Base-by-base conservation (phyloP, 2,888 invertebrate genomes). In the Lomographa bimaculata region DNA sequence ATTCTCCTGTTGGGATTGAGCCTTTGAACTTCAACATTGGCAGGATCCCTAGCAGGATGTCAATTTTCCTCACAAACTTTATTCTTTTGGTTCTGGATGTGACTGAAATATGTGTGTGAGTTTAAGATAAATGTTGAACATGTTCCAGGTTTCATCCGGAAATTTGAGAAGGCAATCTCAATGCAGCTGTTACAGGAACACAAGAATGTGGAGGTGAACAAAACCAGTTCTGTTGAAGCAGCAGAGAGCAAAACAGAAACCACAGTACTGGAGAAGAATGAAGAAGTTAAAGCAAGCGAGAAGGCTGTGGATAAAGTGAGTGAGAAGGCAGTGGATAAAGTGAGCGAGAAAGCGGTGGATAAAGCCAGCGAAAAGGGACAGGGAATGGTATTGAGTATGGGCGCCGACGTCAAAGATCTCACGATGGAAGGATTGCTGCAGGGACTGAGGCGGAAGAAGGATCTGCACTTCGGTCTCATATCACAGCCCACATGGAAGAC, bases 401-500 rank as follows among this genome's bases (percentile, higher is more conserved):
- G 79, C 0, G 69, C 78, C 0, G 80, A 79, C 2, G 67, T 65
- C 0, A 76, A 74, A 32, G 83, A 81, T 47, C 76, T 82, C n/a
- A 79, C 79, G 0, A 62, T 84, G 3, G 78, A 81, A 20, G 71
- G 82, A 3, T 52, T 89, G 7, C 69, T 80, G 65, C 79, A 80
- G 43, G 89, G 89, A 0, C 60, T 89, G 12, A 77, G 77, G 23
- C 54, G 85, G 21, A 85, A 81, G 43, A 86, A 80, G 18, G 84
- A 89, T 41, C 51, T 79, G 23, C 78, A 76, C 41, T 75, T 87
- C 11, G 89, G 89, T 9, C 83, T 84, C 52, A 77, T 87, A 33
- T 81, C 87, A 0, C 78, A 84, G 38, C 74, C 73, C 1, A 67
- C 68, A 3, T 87, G 87, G 89, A 87, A 80, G 46, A 57, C 71